phyloP scores from a whole-genome alignment of 2,797 vertebrate genomes.

The Miichthys miiuy region DNA sequence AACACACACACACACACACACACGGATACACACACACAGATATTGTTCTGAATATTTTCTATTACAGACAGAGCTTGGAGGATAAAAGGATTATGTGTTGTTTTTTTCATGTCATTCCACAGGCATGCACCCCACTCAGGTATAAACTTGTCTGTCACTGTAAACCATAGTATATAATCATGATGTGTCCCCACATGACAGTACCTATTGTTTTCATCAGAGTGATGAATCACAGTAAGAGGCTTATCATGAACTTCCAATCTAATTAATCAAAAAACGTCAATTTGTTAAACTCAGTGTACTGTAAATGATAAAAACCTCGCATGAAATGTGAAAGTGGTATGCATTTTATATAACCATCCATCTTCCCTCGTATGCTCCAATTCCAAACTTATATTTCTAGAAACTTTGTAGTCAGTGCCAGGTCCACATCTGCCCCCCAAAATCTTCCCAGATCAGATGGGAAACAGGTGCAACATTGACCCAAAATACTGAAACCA shows the following conservation, averaged over 20 bases:
- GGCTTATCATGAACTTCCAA: neutral
- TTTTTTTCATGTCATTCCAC: slow-evolving; percentile 13
- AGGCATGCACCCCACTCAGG: slow-evolving; percentile 11
- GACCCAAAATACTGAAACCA: slow-evolving; percentile 36
- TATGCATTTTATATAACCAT: slow-evolving; percentile 14
- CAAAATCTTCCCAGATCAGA: slow-evolving; percentile 49
- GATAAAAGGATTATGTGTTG: slow-evolving; percentile 4
- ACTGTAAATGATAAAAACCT: neutral
- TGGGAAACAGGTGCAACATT: slow-evolving; percentile 65
- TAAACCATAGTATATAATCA: neutral
- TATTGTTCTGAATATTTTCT: neutral
- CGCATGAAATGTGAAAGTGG: slow-evolving; percentile 5
- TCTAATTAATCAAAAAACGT: slow-evolving; percentile 8
- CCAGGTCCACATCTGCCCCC: slow-evolving; percentile 76
- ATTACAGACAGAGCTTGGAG: neutral
- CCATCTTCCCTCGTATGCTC: neutral
- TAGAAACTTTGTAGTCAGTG: slow-evolving; percentile 68
- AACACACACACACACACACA: slow-evolving; percentile 36
- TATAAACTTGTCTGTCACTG: slow-evolving; percentile 8
- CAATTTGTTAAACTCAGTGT: neutral
- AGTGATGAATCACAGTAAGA: neutral
- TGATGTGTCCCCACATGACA: neutral
- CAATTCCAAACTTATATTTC: slow-evolving; percentile 37
- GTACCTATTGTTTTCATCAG: neutral
- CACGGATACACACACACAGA: slow-evolving; percentile 7